phyloP scores from a whole-genome alignment of 2,888 invertebrate genomes.

The Seladonia tumulorum region DNA sequence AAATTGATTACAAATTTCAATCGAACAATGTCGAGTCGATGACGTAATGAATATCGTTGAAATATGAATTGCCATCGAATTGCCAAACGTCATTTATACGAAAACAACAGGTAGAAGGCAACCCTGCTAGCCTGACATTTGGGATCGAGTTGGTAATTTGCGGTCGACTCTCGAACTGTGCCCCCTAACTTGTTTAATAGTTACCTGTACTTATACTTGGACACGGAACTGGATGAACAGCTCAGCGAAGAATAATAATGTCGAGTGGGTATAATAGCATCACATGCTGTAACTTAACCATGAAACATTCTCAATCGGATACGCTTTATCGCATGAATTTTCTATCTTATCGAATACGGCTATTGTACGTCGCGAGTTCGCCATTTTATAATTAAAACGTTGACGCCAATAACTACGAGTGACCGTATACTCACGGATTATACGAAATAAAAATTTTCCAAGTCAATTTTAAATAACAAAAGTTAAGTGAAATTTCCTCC shows the following conservation, averaged over 20 bases:
- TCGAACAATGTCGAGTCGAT: constrained; percentile 39
- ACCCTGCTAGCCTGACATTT: constrained; percentile 38
- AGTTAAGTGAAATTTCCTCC: no score
- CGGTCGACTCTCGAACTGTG: constrained; percentile 58
- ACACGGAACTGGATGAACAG: constrained; percentile 43
- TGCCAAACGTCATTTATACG: constrained; percentile 43
- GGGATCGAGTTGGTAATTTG: constrained; percentile 64
- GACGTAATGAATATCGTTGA: constrained; percentile 41
- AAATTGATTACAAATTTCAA: not conserved
- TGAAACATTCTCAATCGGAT: constrained; percentile 18
- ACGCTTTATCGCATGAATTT: not conserved
- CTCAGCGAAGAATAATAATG: constrained; percentile 59
- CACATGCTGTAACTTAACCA: constrained; percentile 49
- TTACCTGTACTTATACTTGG: constrained; percentile 56
- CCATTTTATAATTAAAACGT: not conserved
- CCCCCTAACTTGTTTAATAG: constrained; percentile 62
- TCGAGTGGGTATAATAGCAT: constrained; percentile 57
- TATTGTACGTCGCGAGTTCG: not conserved
- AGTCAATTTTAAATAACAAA: no score
- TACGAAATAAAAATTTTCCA: no score
- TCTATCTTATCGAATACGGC: not conserved
- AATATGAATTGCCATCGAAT: constrained; percentile 54
- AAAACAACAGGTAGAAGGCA: constrained; percentile 54
- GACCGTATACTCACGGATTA: no score
- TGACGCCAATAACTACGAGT: no score